A percentile compares a stretch with the other conserved stretches of the same genome.
phyloP scores from a whole-genome alignment of 2,888 invertebrate species.

The Lithosia quadra region DNA sequence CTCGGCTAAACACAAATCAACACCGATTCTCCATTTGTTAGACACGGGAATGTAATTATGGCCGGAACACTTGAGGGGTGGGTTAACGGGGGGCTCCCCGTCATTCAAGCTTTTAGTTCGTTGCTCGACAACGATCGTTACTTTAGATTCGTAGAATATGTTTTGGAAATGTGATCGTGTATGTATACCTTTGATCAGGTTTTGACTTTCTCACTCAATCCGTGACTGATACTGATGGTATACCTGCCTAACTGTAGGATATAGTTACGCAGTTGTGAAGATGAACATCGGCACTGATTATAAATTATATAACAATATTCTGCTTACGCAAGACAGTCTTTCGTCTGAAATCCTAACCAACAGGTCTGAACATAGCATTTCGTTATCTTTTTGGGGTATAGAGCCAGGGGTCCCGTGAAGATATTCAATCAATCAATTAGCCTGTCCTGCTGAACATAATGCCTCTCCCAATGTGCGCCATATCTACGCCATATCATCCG shows the following conservation, averaged over 20 bases:
- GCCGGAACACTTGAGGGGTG: constrained; percentile 79
- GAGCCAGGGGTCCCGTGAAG: too few species aligned
- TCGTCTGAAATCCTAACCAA: too few species aligned
- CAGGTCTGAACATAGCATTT: too few species aligned
- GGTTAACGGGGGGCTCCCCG: constrained; percentile 63
- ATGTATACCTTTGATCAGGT: background rate
- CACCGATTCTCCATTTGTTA: constrained; percentile 88
- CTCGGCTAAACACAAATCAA: constrained; percentile 86
- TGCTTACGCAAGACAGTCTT: background rate
- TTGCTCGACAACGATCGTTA: constrained; percentile 80
- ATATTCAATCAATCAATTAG: too few species aligned
- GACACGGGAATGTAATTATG: constrained; percentile 88
- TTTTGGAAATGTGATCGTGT: constrained; percentile 59
- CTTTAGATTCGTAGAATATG: constrained; percentile 74
- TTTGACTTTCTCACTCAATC: background rate
- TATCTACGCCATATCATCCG: too few species aligned
- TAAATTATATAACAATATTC: background rate
- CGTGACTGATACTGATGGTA: background rate
- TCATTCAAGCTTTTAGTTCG: constrained; percentile 84
- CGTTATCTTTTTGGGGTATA: too few species aligned
- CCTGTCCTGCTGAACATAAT: too few species aligned
- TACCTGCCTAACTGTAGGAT: background rate
- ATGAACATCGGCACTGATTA: too few species aligned
- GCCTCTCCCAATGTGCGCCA: too few species aligned
- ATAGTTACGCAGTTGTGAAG: too few species aligned